Evolutionary conservation across 1,140 invertebrate species (phyloP).

Genomic region (Mesaphorura yosii): DNA sequence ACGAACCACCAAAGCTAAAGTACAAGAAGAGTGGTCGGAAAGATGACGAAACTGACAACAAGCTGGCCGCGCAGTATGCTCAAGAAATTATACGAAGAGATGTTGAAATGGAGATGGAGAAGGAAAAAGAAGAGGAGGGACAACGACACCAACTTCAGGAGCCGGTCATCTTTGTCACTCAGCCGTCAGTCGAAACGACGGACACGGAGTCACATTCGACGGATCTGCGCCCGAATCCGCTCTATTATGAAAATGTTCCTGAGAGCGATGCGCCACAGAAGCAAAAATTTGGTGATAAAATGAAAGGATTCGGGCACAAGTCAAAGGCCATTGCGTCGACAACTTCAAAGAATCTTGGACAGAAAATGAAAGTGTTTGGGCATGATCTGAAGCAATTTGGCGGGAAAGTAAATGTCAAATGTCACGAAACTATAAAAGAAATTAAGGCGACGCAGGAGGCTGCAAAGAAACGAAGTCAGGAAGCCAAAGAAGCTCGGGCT

Average conservation of each 20-base stretch:
- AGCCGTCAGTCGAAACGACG: slow-evolving; percentile 18
- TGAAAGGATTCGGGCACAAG: slow-evolving; percentile 18
- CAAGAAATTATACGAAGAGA: slow-evolving; percentile 12
- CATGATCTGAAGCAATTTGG: slow-evolving; percentile 23
- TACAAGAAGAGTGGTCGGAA: background rate
- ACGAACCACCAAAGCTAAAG: slow-evolving; percentile 13
- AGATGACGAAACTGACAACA: slow-evolving; percentile 4
- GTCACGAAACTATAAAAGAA: slow-evolving; percentile 17
- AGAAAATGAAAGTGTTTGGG: slow-evolving; percentile 18
- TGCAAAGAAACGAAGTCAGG: background rate
- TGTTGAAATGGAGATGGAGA: slow-evolving; percentile 8
- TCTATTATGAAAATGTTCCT: background rate
- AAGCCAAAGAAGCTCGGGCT: slow-evolving; percentile 37
- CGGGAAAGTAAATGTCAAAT: slow-evolving; percentile 17
- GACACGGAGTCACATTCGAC: slow-evolving; percentile 5
- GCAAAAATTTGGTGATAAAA: slow-evolving; percentile 3
- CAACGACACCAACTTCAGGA: slow-evolving; percentile 1
- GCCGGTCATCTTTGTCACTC: slow-evolving; percentile 23
- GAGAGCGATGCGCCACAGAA: background rate
- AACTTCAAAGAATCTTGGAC: slow-evolving; percentile 15
- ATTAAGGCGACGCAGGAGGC: slow-evolving; percentile 23
- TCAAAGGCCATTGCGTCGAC: slow-evolving; percentile 20
- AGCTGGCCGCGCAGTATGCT: slow-evolving; percentile 18
- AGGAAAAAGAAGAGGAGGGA: background rate
- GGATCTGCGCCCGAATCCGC: background rate